These are phyloP conservation scores for Mycalesis mineus DNA, from an alignment of 2,888 invertebrate genomes.

Conservation along the genomic window DNA sequence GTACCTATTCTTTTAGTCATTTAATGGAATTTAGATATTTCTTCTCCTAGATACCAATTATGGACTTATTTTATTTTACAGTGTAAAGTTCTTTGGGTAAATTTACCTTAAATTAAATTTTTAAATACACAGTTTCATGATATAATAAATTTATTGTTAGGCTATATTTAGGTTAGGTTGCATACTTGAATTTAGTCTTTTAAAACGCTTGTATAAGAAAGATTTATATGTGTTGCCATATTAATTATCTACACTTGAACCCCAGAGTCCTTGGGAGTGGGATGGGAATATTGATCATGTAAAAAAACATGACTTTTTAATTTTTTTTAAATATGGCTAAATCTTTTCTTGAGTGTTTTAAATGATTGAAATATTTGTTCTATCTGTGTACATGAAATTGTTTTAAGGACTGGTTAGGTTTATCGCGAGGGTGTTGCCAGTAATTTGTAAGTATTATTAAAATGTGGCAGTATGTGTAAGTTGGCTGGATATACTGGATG, in stretches of 20 bases:
- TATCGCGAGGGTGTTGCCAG: slow-evolving; percentile 59
- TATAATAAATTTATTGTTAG: not conserved
- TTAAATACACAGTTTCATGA: not conserved
- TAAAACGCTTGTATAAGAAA: not conserved
- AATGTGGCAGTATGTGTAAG: slow-evolving; percentile 23
- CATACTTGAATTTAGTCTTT: not conserved
- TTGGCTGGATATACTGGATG: slow-evolving; percentile 50
- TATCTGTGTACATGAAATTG: slow-evolving; percentile 20
- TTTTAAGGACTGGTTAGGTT: slow-evolving; percentile 47
- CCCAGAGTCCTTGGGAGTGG: too few species aligned
- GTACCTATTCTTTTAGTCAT: too few species aligned
- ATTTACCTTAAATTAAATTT: not conserved
- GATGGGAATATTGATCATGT: too few species aligned
- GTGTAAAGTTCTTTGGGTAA: not conserved
- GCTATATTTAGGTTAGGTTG: not conserved
- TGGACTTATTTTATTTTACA: too few species aligned
- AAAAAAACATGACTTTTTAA: too few species aligned
- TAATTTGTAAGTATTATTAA: slow-evolving; percentile 46
- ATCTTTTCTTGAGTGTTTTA: not conserved
- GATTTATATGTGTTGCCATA: not conserved
- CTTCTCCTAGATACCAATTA: too few species aligned
- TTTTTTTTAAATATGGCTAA: too few species aligned
- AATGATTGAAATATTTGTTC: not conserved
- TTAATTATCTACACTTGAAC: not conserved
- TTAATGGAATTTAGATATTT: too few species aligned